Base-by-base conservation (phyloP, 2,797 vertebrate species). In the Microctenopoma stevenorrisi region DNA sequence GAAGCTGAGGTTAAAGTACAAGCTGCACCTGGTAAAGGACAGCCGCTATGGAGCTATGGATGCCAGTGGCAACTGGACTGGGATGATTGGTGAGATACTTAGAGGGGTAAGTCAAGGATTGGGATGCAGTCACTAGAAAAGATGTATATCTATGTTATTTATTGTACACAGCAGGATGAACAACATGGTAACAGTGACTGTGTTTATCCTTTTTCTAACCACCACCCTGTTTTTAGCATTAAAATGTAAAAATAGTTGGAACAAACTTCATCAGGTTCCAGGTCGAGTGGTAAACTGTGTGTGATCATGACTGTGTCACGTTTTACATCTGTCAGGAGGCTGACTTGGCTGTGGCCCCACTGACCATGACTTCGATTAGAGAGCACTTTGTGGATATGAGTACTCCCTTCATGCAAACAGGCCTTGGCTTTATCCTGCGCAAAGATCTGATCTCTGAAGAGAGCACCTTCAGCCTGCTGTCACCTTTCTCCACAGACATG, bases 331-430 rank as follows among this genome's bases (percentile, higher is more conserved):
- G 1, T 18, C 61, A 97, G 96, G 96, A 97, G 55, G 96, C 95
- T 0, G 95, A 96, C 79, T 85, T 97, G 54, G 96, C 95, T 0
- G 89, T 97, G 74, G 96, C 96, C 0, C 93, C 96, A 0, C 76
- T 97, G 66, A 97, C 96, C 0, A 70, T 96, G 65, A 96, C 94
- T 0, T 93, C 95, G 0, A 22, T 55, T 16, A 89, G 96, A 35
- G 96, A 96, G 67, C 87, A 72, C 9, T 86, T 15, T 0, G 92
- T 97, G 35, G 95, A 96, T 63, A 95, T 96, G 93, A 95, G 92
- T 70, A 94, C 94, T 0, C 96, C 96, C 0, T 97, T 97, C 91
- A 94, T 97, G 89, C 94, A 96, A 65, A 97, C 95, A 0, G 96
- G 96, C 0, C 87, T 97, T 0, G 88, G 95, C 40, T 97, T 97